phyloP scores from a whole-genome alignment of 2,113 vertebrate genomes.

The Nyctibius bracteatus region DNA sequence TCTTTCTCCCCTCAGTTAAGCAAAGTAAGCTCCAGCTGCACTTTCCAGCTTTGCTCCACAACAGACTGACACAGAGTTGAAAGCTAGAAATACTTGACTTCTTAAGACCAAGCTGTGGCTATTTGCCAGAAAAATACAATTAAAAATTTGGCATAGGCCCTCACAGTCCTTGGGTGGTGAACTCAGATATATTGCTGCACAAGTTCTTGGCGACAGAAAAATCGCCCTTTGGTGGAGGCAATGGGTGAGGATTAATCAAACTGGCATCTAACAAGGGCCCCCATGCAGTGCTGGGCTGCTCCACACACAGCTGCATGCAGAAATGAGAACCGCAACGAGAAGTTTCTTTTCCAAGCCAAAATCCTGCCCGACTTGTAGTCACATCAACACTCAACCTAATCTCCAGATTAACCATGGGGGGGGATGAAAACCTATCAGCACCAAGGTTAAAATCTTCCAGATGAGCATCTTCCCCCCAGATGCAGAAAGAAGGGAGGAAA shows the following conservation, averaged over 20 bases:
- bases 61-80: neutral
- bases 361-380: neutral
- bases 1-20: neutral
- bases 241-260: constrained; percentile 17
- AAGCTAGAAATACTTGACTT: neutral
- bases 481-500: neutral
- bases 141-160: neutral
- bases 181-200: neutral
- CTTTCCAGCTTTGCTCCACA: neutral
- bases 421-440: neutral
- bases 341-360: neutral
- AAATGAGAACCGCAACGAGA: neutral
- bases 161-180: neutral
- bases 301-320: neutral
- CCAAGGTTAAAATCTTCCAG: neutral
- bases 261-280: neutral
- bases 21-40: neutral
- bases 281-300: neutral
- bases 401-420: neutral
- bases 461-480: accelerated
- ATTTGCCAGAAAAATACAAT: constrained; percentile 44
- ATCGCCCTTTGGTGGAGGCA: neutral
- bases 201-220: constrained; percentile 32
- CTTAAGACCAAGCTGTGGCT: neutral
- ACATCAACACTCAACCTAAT: neutral